These are phyloP conservation scores for Drosophila stalkeri DNA, from an alignment of 2,888 invertebrate genomes.

Conservation along the genomic window DNA sequence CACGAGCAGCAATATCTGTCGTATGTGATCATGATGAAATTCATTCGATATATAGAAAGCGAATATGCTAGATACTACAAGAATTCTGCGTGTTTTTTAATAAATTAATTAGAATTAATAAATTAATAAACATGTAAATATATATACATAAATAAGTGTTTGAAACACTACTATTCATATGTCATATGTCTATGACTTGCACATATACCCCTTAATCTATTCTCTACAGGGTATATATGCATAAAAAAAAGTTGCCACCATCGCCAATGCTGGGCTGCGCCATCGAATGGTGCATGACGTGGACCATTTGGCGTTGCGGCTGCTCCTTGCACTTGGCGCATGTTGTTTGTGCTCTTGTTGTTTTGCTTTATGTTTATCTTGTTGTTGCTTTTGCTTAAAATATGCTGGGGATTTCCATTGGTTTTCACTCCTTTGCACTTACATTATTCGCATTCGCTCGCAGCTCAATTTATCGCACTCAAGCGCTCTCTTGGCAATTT, in stretches of 20 bases:
- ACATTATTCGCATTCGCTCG: background rate
- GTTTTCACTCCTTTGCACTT: constrained; percentile 17
- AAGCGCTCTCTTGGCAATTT: background rate
- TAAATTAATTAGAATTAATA: too few species aligned
- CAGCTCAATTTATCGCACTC: constrained; percentile 1
- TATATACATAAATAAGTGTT: background rate
- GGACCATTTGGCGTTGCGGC: constrained; percentile 22
- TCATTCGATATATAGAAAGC: background rate
- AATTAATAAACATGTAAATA: background rate
- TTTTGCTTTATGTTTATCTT: constrained; percentile 18
- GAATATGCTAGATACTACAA: background rate
- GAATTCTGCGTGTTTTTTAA: too few species aligned
- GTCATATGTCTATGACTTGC: background rate
- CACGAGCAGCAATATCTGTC: background rate
- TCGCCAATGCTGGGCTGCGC: constrained; percentile 13
- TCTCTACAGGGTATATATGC: background rate
- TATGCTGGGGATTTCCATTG: constrained; percentile 71
- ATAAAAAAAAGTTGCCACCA: constrained; percentile 10
- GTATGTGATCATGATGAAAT: background rate
- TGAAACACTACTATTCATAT: background rate
- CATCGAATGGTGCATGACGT: constrained; percentile 51
- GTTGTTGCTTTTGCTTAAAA: constrained; percentile 35
- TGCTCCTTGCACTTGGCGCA: constrained; percentile 43
- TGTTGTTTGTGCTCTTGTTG: constrained; percentile 23
- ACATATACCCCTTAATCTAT: background rate